phyloP scores from a whole-genome alignment of 2,797 vertebrate species.

The Calcarius lapponicus region DNA sequence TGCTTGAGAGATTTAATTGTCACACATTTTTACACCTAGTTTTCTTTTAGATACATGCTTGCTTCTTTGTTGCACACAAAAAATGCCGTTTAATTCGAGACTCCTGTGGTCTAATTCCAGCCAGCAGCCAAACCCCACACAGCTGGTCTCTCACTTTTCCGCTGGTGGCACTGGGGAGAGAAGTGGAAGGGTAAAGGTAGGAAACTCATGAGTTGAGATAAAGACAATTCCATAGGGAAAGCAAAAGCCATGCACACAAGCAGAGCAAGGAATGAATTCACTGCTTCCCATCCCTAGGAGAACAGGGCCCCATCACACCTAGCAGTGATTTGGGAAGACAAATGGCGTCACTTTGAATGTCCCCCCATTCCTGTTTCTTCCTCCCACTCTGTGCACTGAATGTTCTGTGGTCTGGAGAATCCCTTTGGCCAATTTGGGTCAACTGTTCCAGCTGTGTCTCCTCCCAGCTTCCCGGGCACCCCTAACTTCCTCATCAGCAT shows the following conservation, averaged over 20 bases:
- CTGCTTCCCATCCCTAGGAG: background rate
- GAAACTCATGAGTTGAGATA: accelerated
- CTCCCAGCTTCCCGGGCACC: background rate
- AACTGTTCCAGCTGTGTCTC: background rate
- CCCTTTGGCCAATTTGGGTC: background rate
- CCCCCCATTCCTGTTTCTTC: background rate
- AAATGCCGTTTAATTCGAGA: background rate
- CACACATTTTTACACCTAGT: background rate
- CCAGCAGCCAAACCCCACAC: background rate
- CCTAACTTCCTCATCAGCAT: accelerated
- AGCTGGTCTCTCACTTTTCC: background rate
- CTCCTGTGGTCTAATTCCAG: background rate
- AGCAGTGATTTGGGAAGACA: background rate
- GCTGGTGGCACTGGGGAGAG: background rate
- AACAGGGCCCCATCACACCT: background rate
- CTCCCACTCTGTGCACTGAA: background rate
- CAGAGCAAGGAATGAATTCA: background rate
- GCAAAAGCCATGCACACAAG: accelerated
- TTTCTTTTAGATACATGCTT: background rate
- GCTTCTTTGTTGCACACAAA: background rate
- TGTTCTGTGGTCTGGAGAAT: background rate
- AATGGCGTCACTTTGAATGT: background rate
- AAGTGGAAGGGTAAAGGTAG: background rate
- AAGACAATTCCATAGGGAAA: background rate
- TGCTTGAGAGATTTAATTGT: background rate